Base-by-base conservation (phyloP, 2,888 invertebrate species). In the Elegia similella region DNA sequence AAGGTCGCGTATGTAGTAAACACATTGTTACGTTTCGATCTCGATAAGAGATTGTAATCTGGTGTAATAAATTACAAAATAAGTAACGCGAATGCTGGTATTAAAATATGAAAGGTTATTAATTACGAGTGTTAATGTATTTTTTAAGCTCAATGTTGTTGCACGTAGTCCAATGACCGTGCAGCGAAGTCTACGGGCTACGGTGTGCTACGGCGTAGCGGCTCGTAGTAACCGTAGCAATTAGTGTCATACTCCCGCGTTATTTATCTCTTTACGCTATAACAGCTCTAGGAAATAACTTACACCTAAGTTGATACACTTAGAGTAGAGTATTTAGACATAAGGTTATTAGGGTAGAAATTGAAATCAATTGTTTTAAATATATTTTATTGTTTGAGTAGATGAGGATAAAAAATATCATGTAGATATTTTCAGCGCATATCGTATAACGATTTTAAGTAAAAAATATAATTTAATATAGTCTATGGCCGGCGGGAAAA, bases 191-290 rank as follows among this genome's bases (percentile, higher is more conserved):
- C 50, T 50, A 42, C 53, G 48, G 48, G 38, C 56, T 48, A 48
- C 48, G 48, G 42, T 76, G 80, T 80, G 47, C 56, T 69, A 65
- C 30, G 48, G 42, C 77, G 80, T 80, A 79, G 78, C 72, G 61
- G 52, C 56, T 69, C 68, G 79, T 81, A 80, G 76, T 69, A 64
- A 63, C 66, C 71, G 80, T 80, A 81, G 82, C 78, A 81, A 80
- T 80, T 82, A 80, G 73, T 75, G 73, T 76, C 78, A 78, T 73
- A 74, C 71, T 79, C 68, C 69, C 63, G 70, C 69, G 70, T 75
- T 77, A 76, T 75, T 78, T 75, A 78, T 72, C 65, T 72, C 66
- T 55, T 47, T 23, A 55, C 38, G 15, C n/a, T 47, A 23, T 55
- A 17, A 52, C 52, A 62, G 42, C 32, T 17, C n/a, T 17, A 34